Conservation (phyloP, 2,113 vertebrate species). For the Mirza zaza region DNA sequence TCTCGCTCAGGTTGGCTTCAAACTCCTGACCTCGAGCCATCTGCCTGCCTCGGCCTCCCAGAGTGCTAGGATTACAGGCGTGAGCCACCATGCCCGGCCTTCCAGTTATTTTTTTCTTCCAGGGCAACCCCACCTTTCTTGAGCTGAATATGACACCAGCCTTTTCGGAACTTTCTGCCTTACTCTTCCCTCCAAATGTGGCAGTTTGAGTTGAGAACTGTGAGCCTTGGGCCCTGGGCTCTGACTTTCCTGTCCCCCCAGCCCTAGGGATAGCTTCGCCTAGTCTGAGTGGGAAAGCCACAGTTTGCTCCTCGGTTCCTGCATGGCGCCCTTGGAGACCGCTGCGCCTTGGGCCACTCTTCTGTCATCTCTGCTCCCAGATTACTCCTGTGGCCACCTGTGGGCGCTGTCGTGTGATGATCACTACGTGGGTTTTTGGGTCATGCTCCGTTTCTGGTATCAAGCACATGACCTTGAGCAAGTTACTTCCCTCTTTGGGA, state of each 20-base stretch:
- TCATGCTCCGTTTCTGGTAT: background rate
- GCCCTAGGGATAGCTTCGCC: background rate
- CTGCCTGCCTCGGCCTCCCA: too few species aligned
- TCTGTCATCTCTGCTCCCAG: background rate
- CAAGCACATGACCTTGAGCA: background rate
- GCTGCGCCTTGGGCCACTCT: too few species aligned
- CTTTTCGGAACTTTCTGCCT: background rate
- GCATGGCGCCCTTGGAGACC: background rate
- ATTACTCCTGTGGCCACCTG: background rate
- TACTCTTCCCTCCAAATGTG: background rate
- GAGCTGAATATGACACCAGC: background rate
- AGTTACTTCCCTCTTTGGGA: background rate
- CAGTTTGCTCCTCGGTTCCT: background rate
- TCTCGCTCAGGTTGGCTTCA: too few species aligned
- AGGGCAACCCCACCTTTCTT: background rate
- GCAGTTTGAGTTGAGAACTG: background rate
- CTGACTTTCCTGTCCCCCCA: background rate
- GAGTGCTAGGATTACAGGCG: too few species aligned
- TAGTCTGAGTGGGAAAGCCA: background rate
- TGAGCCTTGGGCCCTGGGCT: background rate
- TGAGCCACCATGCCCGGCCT: too few species aligned
- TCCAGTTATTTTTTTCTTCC: background rate
- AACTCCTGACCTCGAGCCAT: too few species aligned
- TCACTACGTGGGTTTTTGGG: background rate
- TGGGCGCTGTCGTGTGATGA: accelerated